Percentiles rank a stretch among this genome's conserved stretches.
These are phyloP conservation scores for Aotus griseimembra DNA, from an alignment of 2,797 vertebrate genomes.

Conservation along the genomic window DNA sequence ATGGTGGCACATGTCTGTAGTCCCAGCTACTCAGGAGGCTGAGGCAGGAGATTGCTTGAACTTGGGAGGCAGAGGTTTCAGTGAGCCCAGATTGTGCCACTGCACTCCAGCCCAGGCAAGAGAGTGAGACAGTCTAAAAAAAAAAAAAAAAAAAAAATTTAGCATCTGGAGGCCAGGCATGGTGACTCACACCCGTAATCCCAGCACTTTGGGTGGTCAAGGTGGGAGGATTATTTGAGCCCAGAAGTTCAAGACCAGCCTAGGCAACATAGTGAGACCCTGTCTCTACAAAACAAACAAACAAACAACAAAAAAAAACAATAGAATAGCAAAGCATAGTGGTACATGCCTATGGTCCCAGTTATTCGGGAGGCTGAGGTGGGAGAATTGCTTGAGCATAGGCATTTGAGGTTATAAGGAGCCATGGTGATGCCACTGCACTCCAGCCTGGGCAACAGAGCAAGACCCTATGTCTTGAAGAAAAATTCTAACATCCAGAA, in stretches of 20 bases:
- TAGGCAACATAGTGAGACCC: background rate
- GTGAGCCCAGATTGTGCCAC: background rate
- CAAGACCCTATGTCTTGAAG: background rate
- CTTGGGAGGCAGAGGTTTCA: background rate
- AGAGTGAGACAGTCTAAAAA: background rate
- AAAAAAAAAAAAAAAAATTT: no score
- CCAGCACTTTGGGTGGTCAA: background rate
- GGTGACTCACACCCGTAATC: background rate
- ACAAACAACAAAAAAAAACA: no score
- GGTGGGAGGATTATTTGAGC: background rate
- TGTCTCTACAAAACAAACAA: background rate
- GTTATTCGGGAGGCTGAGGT: background rate
- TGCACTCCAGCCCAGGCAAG: background rate
- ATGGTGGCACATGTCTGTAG: fast-evolving
- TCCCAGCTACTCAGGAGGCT: background rate
- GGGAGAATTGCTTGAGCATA: background rate
- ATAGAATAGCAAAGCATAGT: background rate
- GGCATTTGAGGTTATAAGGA: background rate
- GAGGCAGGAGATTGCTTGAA: background rate
- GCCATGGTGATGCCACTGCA: background rate
- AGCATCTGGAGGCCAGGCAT: background rate
- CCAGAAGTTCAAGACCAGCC: background rate
- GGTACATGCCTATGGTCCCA: background rate
- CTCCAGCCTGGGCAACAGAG: background rate
- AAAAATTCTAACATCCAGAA: background rate